phyloP scores from a whole-genome alignment of 2,888 invertebrate species.

The Anarsia innoxiella region DNA sequence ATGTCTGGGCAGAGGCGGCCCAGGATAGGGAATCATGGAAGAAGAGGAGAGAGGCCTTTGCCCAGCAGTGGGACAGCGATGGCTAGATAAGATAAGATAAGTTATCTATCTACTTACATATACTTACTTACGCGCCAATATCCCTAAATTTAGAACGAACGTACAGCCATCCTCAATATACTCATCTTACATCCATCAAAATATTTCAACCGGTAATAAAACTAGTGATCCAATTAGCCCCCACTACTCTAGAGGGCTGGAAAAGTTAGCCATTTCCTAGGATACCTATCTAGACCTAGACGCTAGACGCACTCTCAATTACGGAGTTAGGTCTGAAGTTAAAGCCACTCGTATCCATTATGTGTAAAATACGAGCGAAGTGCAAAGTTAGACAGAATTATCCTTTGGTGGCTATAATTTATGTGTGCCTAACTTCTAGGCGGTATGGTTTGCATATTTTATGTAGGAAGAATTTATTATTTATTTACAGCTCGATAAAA shows the following conservation, averaged over 20 bases:
- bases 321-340: slow-evolving; percentile 53
- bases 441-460: slow-evolving; percentile 13
- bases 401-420: slow-evolving; percentile 70
- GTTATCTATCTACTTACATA: no score
- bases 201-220: no score
- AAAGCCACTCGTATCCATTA: slow-evolving; percentile 63
- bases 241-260: slow-evolving; percentile 4
- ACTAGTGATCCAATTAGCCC: slow-evolving; percentile 14
- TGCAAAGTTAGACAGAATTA: slow-evolving; percentile 70
- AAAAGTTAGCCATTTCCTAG: slow-evolving; percentile 13
- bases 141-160: no score
- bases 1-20: no score
- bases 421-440: slow-evolving; percentile 60
- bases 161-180: no score
- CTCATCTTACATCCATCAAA: no score
- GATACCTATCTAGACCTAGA: slow-evolving; percentile 25
- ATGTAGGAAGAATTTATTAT: slow-evolving; percentile 9
- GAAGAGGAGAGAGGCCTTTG: no score
- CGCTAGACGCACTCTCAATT: slow-evolving; percentile 65
- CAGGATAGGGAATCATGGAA: no score
- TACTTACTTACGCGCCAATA: no score
- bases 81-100: no score
- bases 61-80: no score
- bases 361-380: slow-evolving; percentile 69
- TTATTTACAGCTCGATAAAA: not conserved